Percentiles rank a stretch among this genome's conserved stretches.
Evolutionary conservation across 2,888 invertebrate genomes (phyloP).

Genomic region (Ectemnius cavifrons): DNA sequence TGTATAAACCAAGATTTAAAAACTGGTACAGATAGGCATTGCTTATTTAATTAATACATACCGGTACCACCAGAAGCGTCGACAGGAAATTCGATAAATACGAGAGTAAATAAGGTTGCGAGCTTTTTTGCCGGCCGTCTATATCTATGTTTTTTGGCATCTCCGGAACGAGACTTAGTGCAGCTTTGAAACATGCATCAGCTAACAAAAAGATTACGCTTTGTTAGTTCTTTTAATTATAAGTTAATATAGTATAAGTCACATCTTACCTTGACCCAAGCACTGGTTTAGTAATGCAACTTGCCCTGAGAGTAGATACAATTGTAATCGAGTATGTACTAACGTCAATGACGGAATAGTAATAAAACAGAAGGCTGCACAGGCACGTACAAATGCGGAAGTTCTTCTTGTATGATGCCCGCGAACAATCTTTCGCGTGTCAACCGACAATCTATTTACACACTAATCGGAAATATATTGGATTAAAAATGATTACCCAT

Average conservation of each 20-base stretch:
- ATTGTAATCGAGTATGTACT: constrained; percentile 87
- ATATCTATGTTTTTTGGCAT: constrained; percentile 85
- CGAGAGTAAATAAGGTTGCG: constrained; percentile 85
- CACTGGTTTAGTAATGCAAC: constrained; percentile 94
- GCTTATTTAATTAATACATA: constrained; percentile 75
- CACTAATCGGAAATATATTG: constrained; percentile 79
- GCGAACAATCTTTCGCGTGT: constrained; percentile 84
- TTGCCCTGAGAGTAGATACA: constrained; percentile 93
- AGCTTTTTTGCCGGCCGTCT: constrained; percentile 86
- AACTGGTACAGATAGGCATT: background rate
- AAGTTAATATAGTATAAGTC: constrained; percentile 5
- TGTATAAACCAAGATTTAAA: constrained; percentile 4
- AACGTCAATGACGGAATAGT: constrained; percentile 96
- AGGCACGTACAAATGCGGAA: constrained; percentile 93
- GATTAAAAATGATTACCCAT: background rate
- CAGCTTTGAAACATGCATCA: constrained; percentile 95
- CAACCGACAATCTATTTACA: constrained; percentile 89
- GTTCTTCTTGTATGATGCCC: constrained; percentile 89
- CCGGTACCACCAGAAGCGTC: constrained; percentile 90
- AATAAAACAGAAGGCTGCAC: constrained; percentile 96
- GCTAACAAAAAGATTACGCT: constrained; percentile 80
- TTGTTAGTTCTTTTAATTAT: background rate
- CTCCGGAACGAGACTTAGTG: constrained; percentile 88
- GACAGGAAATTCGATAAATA: constrained; percentile 89
- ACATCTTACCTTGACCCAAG: constrained; percentile 88